Base-by-base conservation (phyloP, 2,797 vertebrate species). In the Leucoraja ocellata region DNA sequence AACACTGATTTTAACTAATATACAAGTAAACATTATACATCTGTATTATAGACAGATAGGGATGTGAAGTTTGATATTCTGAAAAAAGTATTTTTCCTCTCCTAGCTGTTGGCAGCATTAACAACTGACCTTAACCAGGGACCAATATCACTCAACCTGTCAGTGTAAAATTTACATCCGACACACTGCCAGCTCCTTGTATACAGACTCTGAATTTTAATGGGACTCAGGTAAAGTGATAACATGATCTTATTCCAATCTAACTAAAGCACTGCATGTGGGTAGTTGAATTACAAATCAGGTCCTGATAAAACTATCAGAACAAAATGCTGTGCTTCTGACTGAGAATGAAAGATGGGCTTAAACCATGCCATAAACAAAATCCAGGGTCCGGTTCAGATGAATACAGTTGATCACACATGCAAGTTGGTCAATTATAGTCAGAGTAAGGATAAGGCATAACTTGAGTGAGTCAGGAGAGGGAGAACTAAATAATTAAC, bases 171-270 rank as follows among this genome's bases (percentile, higher is more conserved):
- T 84, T 61, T 84, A 54, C 28, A 84, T 84, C 61, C 3, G 25
- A 84, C 54, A n/a, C 54, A 61, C 54, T 61, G 11, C 81, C 81
- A 61, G 81, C 10, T 28, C 23, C 81, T 61, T 61, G 54, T 61
- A 25, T 84, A 61, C 54, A 84, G 81, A 84, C 81, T 84, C 54
- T 84, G 54, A 84, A 84, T 84, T 61, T 84, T 84, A 84, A 84
- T 16, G 61, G 81, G 25, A n/a, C 81, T 28, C 54, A 28, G 58
- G 58, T 25, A 84, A 84, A n/a, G 81, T 28, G 25, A 84, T 61
- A 28, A 61, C 81, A 58, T 83, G 81, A 58, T 83, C 25, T 1
- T 84, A 84, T n/a, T 10, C 1, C 11, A 61, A 84, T 84, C 81
- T 28, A 61, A 61, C 81, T 84, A 61, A 84, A 84, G 14, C 81